Conservation (phyloP, 2,888 invertebrate genomes). For the Drosophila kuntzei region DNA sequence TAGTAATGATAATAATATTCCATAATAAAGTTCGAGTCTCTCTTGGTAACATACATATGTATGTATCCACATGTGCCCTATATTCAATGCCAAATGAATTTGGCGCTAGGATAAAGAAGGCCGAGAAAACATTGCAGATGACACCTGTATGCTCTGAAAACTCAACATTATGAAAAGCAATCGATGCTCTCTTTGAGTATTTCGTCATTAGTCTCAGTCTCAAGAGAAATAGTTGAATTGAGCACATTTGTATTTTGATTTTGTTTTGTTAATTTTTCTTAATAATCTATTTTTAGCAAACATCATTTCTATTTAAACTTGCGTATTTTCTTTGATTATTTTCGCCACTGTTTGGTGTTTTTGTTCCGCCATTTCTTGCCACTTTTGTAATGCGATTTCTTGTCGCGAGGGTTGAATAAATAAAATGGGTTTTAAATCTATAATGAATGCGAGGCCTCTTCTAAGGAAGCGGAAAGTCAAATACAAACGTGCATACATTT, state of each 20-base stretch:
- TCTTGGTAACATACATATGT: not conserved
- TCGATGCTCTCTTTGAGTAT: slow-evolving; percentile 29
- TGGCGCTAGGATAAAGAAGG: slow-evolving; percentile 14
- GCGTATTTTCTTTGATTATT: slow-evolving; percentile 58
- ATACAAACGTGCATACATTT: slow-evolving; percentile 17
- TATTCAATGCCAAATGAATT: slow-evolving; percentile 16
- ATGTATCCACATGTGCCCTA: not conserved
- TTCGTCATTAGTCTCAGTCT: slow-evolving; percentile 21
- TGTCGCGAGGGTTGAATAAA: slow-evolving; percentile 51
- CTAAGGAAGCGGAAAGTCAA: slow-evolving; percentile 44
- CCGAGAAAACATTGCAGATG: slow-evolving; percentile 16
- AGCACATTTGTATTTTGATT: slow-evolving; percentile 20
- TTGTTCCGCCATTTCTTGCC: slow-evolving; percentile 23
- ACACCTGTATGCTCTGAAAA: slow-evolving; percentile 50
- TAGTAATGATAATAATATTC: not conserved
- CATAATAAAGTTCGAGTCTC: not conserved
- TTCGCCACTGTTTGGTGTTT: slow-evolving; percentile 29
- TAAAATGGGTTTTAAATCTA: slow-evolving; percentile 53
- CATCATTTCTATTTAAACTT: slow-evolving; percentile 73
- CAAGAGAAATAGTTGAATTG: slow-evolving; percentile 38
- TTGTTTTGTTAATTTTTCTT: slow-evolving; percentile 14
- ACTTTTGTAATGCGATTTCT: slow-evolving; percentile 49
- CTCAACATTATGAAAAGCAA: slow-evolving; percentile 15
- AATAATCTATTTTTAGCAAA: slow-evolving; percentile 68
- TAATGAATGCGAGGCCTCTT: slow-evolving; percentile 26